Evolutionary conservation across 2,113 vertebrate genomes (phyloP).

Genomic region (Zosterops borbonicus): DNA sequence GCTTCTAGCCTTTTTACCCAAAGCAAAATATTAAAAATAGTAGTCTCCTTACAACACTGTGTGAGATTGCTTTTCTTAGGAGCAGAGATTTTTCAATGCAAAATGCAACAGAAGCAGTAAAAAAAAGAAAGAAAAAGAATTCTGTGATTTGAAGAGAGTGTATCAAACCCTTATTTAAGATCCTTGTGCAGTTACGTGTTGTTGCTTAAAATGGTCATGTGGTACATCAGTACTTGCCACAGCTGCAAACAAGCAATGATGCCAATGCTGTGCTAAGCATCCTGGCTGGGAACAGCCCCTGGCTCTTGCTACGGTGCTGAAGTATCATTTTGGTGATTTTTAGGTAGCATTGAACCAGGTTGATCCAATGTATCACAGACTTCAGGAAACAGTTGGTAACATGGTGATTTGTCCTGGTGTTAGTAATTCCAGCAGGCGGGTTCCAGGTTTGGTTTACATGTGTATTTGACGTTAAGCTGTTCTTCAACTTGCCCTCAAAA

Average conservation of each 20-base stretch:
- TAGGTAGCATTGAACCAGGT: background rate
- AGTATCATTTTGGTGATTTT: background rate
- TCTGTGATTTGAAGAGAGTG: background rate
- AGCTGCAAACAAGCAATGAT: background rate
- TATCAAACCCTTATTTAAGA: background rate
- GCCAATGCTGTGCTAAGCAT: rapidly evolving
- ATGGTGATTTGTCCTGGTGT: background rate
- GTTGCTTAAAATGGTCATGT: too few relatives aligned
- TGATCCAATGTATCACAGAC: background rate
- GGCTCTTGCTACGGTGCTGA: background rate
- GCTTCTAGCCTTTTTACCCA: background rate
- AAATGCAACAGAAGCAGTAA: background rate
- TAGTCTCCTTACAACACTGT: background rate
- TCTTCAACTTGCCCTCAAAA: background rate
- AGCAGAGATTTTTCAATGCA: background rate
- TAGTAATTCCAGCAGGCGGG: background rate
- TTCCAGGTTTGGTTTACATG: background rate
- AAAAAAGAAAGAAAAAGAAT: background rate
- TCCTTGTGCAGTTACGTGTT: too few relatives aligned
- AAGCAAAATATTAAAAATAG: background rate
- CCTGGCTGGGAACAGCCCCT: background rate
- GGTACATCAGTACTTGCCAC: background rate
- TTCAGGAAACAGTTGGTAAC: background rate
- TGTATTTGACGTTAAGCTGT: background rate
- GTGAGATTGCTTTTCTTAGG: background rate